phyloP scores from a whole-genome alignment of 2,888 invertebrate species.

The Troilus luridus region DNA sequence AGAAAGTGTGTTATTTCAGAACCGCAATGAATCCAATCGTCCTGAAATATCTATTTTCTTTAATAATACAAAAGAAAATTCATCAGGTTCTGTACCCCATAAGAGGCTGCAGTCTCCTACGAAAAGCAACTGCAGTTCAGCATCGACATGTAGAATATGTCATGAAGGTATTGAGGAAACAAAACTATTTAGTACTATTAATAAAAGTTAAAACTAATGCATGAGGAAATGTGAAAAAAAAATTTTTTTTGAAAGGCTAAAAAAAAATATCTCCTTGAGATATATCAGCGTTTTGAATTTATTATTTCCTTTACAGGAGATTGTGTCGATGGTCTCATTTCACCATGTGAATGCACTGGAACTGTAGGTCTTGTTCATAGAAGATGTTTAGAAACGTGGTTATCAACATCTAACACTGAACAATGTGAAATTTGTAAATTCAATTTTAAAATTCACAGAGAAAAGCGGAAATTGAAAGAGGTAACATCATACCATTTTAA shows the following conservation, averaged over 20 bases:
- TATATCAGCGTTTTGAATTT: not conserved
- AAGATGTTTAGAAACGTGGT: slow-evolving; percentile 74
- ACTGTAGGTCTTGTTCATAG: slow-evolving; percentile 72
- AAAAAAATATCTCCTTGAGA: not conserved
- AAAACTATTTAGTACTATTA: not conserved
- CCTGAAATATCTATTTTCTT: slow-evolving; percentile 50
- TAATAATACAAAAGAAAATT: slow-evolving; percentile 26
- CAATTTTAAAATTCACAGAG: slow-evolving; percentile 69
- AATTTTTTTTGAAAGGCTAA: not conserved
- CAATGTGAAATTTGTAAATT: slow-evolving; percentile 74
- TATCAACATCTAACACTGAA: slow-evolving; percentile 72
- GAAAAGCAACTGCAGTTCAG: slow-evolving; percentile 61
- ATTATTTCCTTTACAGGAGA: slow-evolving; percentile 67
- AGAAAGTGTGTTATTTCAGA: slow-evolving; percentile 51
- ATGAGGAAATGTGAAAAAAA: not conserved
- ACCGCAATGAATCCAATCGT: slow-evolving; percentile 7
- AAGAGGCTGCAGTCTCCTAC: slow-evolving; percentile 59
- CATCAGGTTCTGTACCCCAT: not conserved
- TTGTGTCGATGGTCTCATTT: slow-evolving; percentile 71
- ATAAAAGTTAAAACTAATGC: not conserved
- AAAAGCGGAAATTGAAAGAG: slow-evolving; percentile 61
- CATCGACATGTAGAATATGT: slow-evolving; percentile 64
- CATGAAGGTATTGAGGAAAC: slow-evolving; percentile 63
- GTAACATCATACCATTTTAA: not conserved
- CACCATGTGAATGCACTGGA: slow-evolving; percentile 74